phyloP scores from a whole-genome alignment of 2,888 invertebrate genomes.

The Pardosa pseudoannulata region DNA sequence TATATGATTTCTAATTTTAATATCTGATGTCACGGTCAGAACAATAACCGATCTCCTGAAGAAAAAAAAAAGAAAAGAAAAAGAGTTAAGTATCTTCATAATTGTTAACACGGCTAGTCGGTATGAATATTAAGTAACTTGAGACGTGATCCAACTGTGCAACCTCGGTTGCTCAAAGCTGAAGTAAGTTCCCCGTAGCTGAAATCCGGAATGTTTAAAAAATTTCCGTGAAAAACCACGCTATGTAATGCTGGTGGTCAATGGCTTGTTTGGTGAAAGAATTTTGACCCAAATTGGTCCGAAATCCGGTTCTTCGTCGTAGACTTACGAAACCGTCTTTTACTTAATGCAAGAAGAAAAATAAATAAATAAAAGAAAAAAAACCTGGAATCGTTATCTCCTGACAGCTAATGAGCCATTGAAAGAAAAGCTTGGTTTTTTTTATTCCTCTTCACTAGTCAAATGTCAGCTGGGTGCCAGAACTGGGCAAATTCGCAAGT shows the following conservation, averaged over 20 bases:
- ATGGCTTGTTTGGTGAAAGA: constrained; percentile 28
- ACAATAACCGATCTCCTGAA: too few species aligned
- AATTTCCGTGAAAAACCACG: constrained; percentile 13
- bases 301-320: constrained; percentile 48
- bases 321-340: constrained; percentile 43
- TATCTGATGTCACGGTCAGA: too few species aligned
- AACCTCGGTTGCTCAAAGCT: neutral
- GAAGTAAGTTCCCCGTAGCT: neutral
- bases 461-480: too few species aligned
- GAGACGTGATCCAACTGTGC: neutral
- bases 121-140: neutral
- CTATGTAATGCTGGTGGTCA: constrained; percentile 28
- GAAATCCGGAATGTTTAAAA: constrained; percentile 15
- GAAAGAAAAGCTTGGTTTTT: neutral
- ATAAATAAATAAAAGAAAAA: neutral
- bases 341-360: neutral
- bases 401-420: neutral
- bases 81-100: too few species aligned
- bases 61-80: too few species aligned
- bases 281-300: constrained; percentile 55
- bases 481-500: too few species aligned
- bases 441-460: neutral
- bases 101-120: too few species aligned
- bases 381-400: neutral
- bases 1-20: too few species aligned